Percentiles rank a stretch among this genome's conserved stretches.
phyloP scores from a whole-genome alignment of 2,888 invertebrate species.

The Andrena flavipes region DNA sequence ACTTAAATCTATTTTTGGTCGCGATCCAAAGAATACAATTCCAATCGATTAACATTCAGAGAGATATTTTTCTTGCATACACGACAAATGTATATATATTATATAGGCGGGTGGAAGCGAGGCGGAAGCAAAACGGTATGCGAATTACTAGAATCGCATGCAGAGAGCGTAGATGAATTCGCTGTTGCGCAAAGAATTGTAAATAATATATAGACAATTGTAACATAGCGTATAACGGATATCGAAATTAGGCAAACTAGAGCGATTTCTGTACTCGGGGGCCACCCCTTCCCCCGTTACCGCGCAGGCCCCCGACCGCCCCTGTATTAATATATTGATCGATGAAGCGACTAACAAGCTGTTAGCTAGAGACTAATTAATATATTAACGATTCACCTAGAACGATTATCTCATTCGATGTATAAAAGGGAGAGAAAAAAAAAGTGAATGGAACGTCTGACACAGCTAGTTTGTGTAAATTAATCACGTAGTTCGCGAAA shows the following conservation, averaged over 20 bases:
- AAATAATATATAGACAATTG: constrained; percentile 76
- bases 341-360: constrained; percentile 67
- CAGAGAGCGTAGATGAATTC: constrained; percentile 27
- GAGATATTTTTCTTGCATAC: constrained; percentile 78
- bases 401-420: constrained; percentile 67
- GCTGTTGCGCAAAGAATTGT: constrained; percentile 70
- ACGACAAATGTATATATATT: constrained; percentile 74
- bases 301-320: neutral
- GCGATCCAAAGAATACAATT: constrained; percentile 72
- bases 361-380: constrained; percentile 75
- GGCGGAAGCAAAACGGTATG: constrained; percentile 7
- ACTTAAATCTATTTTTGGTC: constrained; percentile 77
- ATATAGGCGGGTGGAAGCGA: constrained; percentile 61
- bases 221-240: constrained; percentile 71
- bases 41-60: constrained; percentile 71
- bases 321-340: constrained; percentile 69
- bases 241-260: constrained; percentile 47
- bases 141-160: constrained; percentile 28
- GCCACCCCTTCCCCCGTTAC: neutral
- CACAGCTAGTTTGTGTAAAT: constrained; percentile 72
- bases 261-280: constrained; percentile 48
- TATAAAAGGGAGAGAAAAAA: constrained; percentile 47
- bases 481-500: constrained; percentile 54
- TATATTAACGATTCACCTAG: constrained; percentile 68
- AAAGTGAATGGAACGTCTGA: constrained; percentile 45